Base-by-base conservation (phyloP, 37 sponge, comb jelly and placozoan species). In the Aphrocallistes beatrix region DNA sequence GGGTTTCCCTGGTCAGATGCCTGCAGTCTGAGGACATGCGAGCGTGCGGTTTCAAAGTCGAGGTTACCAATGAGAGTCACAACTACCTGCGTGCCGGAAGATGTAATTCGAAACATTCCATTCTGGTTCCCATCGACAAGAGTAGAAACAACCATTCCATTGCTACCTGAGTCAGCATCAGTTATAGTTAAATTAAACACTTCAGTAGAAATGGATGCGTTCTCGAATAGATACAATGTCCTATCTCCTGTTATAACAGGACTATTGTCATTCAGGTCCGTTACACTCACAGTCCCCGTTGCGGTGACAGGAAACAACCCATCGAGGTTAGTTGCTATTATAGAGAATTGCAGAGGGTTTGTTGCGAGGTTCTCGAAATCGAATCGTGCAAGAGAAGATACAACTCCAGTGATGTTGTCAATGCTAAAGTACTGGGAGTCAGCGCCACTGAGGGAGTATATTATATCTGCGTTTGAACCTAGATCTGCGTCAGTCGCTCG, bases 161-260 rank as follows among this genome's bases (percentile, higher is more conserved):
- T 91, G 17, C 37, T 81, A 0, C 87, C 89, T 19, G 85, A 81
- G 82, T 83, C 84, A n/a, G 37, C 82, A n/a, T 88, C 92, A 28
- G 50, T 83, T 36, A 84, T 91, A 51, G 39, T 30, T 1, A 94
- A 85, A 36, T 38, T 84, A 39, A 86, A 75, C 16, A 92, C 90
- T 1, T 38, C 36, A 36, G 81, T 13, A 48, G 89, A 91, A 36
- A 75, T 45, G 39, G 75, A 17, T 21, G 90, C 82, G 51, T 87
- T 84, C 81, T 94, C 95, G 0, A 40, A 84, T 10, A 92, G 36
- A 1, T 83, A 51, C 0, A 86, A 89, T 8, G 90, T 83, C 19
- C 39, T 42, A 23, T 69, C 37, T 32, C 49, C 32, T 38, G 85
- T 81, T 45, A 89, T 81, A 0, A 85, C 86, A n/a, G 92, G 94